Evolutionary conservation across 2,888 invertebrate species (phyloP), one percentile per base, ranked within the genome.

Genomic region (Harpagoxenus sublaevis): DNA sequence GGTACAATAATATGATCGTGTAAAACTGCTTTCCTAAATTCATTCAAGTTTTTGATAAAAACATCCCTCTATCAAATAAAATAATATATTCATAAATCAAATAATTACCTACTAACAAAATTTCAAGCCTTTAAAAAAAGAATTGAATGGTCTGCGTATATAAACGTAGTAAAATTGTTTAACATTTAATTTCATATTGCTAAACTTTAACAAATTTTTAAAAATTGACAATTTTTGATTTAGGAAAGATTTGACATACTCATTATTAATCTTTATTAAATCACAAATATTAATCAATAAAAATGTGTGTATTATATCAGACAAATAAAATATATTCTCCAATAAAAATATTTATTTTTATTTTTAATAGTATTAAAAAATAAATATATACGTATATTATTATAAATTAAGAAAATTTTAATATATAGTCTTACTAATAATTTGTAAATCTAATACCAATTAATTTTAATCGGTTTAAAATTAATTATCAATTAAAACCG

Each of bases 1-100:
- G 15, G 18, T 10, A 23, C n/a, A 75, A 62, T 62, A 70, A n/a
- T 51, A 62, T 35, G n/a, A 15, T 60, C 57, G 39, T 48, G n/a
- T 15, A 35, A 62, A 62, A 12, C 31, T 15, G n/a, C 60, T 75
- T 62, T 48, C 15, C 62, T 31, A 62, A 75, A 62, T 35, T 48
- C 15, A 45, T 60, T 74, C 28, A 31, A 31, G 0, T 23, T 23
- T 23, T 12, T 48, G 48, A 48, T 60, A 48, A 48, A 45, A 10
- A 45, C 2, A 74, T 62, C 48, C 48, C 6, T 28, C 10, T 18
- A 28, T 42, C 10, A 28, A 10, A 10, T n/a, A 60, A 62, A 35
- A 45, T n/a, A 12, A 39, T 28, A 45, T 10, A 15, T 74, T n/a
- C 18, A 45, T 28, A 42, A 23, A 73, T 73, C n/a, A 10, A 18